Conservation (phyloP, 2,888 invertebrate genomes). For the Congeria kusceri region DNA sequence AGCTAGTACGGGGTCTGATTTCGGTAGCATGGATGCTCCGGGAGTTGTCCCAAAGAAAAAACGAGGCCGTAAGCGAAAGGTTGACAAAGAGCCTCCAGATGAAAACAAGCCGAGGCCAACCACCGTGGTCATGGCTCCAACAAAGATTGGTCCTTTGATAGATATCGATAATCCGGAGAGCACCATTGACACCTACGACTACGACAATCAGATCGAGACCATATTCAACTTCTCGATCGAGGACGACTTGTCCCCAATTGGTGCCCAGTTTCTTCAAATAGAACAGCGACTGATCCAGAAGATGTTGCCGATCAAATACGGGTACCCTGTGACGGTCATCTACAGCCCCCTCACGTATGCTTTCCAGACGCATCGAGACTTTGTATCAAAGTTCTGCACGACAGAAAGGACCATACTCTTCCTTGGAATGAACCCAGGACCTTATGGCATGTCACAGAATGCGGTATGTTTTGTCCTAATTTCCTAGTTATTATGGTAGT, state of each 20-base stretch:
- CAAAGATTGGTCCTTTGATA: slow-evolving; percentile 56
- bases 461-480: too few species aligned
- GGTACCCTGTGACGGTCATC: slow-evolving; percentile 88
- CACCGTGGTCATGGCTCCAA: slow-evolving; percentile 52
- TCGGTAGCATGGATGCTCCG: slow-evolving; percentile 21
- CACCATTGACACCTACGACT: slow-evolving; percentile 59
- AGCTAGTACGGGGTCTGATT: slow-evolving; percentile 52
- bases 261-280: slow-evolving; percentile 73
- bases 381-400: slow-evolving; percentile 89
- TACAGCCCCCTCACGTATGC: slow-evolving; percentile 97
- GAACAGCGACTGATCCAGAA: slow-evolving; percentile 80
- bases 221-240: slow-evolving; percentile 54
- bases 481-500: too few species aligned
- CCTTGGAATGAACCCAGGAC: slow-evolving; percentile 98
- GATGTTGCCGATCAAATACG: slow-evolving; percentile 87
- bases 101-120: slow-evolving; percentile 58
- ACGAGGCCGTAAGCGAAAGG: slow-evolving; percentile 59
- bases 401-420: slow-evolving; percentile 91
- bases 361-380: slow-evolving; percentile 91
- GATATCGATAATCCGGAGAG: slow-evolving; percentile 57
- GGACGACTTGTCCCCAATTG: slow-evolving; percentile 58
- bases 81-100: slow-evolving; percentile 57
- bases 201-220: slow-evolving; percentile 60
- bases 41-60: slow-evolving; percentile 50
- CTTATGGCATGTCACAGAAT: slow-evolving; percentile 98